phyloP scores from a whole-genome alignment of 2,888 invertebrate species.

The Ptilodon capucinus region DNA sequence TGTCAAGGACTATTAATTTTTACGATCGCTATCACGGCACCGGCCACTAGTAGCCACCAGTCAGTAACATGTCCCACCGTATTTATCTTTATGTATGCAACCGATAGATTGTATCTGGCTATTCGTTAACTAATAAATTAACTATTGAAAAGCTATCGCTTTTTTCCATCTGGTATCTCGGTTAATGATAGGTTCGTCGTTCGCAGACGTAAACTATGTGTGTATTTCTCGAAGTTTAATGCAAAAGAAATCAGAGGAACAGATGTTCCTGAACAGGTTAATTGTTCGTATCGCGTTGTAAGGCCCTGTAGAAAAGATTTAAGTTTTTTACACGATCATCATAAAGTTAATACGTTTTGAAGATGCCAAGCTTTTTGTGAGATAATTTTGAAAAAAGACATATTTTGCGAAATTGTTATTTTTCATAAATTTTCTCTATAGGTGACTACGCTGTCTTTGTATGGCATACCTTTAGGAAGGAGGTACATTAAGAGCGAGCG shows the following conservation, averaged over 20 bases:
- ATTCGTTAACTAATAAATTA: constrained; percentile 61
- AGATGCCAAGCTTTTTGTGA: no score
- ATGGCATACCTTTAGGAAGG: constrained; percentile 7
- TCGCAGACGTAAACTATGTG: constrained; percentile 18
- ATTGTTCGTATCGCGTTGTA: constrained; percentile 22
- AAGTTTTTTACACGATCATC: neutral
- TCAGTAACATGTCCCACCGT: constrained; percentile 44
- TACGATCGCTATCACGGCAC: constrained; percentile 60
- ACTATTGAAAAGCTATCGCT: constrained; percentile 53
- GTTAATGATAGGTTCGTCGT: constrained; percentile 33
- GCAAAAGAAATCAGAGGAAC: constrained; percentile 16
- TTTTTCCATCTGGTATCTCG: constrained; percentile 39
- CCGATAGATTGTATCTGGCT: constrained; percentile 58
- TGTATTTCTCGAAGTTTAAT: constrained; percentile 10
- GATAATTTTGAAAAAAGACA: no score
- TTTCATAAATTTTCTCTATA: neutral
- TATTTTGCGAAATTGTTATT: neutral
- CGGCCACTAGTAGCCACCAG: constrained; percentile 31
- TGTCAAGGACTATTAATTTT: constrained; percentile 72
- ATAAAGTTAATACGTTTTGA: neutral
- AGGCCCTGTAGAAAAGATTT: constrained; percentile 26
- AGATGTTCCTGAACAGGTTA: constrained; percentile 28
- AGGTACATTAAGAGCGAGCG: constrained; percentile 36
- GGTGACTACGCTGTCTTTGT: neutral
- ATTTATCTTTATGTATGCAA: constrained; percentile 60